Conservation (phyloP, 92 coral and sea anemone genomes). For the Phenganax subtilis region DNA sequence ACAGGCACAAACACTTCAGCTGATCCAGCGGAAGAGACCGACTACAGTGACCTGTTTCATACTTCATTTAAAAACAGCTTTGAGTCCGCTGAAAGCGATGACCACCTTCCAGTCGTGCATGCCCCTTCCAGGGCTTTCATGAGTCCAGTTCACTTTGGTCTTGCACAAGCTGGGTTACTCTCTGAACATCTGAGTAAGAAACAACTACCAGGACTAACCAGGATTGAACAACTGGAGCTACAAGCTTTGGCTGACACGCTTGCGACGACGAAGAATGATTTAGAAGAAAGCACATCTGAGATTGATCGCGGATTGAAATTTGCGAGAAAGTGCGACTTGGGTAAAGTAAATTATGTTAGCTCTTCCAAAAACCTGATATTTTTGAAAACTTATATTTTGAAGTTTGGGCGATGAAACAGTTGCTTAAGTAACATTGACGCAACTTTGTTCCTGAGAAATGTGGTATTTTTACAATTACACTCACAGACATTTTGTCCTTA, state of each 20-base stretch:
- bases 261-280: constrained; percentile 87
- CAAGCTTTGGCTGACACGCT: constrained; percentile 94
- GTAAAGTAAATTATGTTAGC: background rate
- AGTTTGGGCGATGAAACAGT: background rate
- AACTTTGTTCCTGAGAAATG: background rate
- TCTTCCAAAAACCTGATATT: background rate
- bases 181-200: constrained; percentile 83
- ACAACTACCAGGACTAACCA: constrained; percentile 87
- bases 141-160: constrained; percentile 68
- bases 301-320: constrained; percentile 92
- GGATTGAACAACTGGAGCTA: constrained; percentile 89
- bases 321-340: constrained; percentile 78
- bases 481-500: background rate
- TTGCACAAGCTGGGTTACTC: constrained; percentile 73
- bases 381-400: too few species aligned
- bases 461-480: background rate
- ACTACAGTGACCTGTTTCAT: constrained; percentile 81
- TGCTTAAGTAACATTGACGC: background rate
- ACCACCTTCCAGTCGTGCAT: background rate
- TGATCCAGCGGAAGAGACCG: constrained; percentile 54
- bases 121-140: background rate
- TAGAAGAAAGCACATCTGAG: constrained; percentile 87
- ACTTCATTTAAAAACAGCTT: constrained; percentile 31
- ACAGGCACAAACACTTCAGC: background rate
- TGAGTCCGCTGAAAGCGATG: constrained; percentile 5